phyloP scores from a whole-genome alignment of 2,888 invertebrate genomes.

The Norana najaformis region DNA sequence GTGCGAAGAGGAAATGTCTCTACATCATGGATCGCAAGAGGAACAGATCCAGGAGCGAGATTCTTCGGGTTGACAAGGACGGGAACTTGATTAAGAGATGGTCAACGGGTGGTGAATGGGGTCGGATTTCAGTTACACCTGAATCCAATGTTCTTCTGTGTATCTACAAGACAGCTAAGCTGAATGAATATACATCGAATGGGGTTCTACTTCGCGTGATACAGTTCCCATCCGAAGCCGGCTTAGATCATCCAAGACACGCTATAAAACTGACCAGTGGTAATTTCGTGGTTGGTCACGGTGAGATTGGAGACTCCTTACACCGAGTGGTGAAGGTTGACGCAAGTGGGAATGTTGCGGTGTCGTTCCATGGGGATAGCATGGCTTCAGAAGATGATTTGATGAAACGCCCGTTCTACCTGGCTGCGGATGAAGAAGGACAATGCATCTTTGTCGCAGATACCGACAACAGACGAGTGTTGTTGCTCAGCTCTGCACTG shows the following conservation, averaged over 20 bases:
- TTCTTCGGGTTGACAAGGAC: neutral
- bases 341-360: neutral
- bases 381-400: neutral
- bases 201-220: neutral
- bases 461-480: neutral
- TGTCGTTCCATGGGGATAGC: neutral
- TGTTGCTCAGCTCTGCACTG: neutral
- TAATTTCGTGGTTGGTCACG: neutral
- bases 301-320: neutral
- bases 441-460: neutral
- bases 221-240: neutral
- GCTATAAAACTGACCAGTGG: neutral
- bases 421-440: neutral
- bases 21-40: constrained; percentile 16
- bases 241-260: neutral
- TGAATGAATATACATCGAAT: neutral
- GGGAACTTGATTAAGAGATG: neutral
- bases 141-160: neutral
- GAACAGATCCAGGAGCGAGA: neutral
- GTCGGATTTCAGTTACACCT: neutral
- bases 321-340: neutral
- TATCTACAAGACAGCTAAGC: neutral
- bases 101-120: neutral
- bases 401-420: constrained; percentile 10
- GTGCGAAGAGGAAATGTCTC: neutral